Percentiles rank a stretch among this genome's conserved stretches.
Conservation (phyloP, 1,140 invertebrate genomes). For the Tetramorium parvispinum region DNA sequence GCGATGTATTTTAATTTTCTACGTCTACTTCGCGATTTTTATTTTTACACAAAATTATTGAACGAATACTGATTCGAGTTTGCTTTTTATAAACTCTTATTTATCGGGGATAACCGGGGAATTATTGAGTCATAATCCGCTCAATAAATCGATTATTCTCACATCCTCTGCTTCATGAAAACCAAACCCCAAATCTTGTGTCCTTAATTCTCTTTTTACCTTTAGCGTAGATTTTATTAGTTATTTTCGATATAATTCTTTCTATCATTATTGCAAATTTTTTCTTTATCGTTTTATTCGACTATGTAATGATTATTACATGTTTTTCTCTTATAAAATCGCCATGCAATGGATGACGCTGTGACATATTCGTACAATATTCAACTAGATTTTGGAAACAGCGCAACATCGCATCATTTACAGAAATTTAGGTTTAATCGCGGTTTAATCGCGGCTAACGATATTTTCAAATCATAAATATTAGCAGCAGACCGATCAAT, state of each 20-base stretch:
- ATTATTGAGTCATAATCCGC: not conserved
- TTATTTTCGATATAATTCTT: not conserved
- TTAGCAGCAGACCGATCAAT: not conserved
- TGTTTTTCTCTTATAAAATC: not conserved
- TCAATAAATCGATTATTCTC: not conserved
- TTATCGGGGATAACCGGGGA: not conserved
- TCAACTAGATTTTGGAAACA: not conserved
- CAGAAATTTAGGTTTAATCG: conserved; percentile 44
- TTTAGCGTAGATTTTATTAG: not conserved
- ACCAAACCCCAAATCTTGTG: not conserved
- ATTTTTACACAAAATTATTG: not conserved
- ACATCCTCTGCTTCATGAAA: not conserved
- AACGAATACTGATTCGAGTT: not conserved
- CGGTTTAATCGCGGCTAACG: conserved; percentile 25
- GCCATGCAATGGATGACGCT: not conserved
- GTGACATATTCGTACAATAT: not conserved
- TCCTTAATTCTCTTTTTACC: not conserved
- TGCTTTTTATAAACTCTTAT: not conserved
- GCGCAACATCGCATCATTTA: conserved; percentile 32
- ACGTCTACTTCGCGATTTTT: not conserved
- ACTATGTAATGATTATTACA: not conserved
- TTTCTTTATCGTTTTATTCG: not conserved
- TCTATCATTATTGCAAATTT: not conserved
- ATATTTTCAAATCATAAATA: conserved; percentile 53
- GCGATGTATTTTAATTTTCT: not conserved